Conservation (phyloP, 2,888 invertebrate species). For the Apamea monoglypha region DNA sequence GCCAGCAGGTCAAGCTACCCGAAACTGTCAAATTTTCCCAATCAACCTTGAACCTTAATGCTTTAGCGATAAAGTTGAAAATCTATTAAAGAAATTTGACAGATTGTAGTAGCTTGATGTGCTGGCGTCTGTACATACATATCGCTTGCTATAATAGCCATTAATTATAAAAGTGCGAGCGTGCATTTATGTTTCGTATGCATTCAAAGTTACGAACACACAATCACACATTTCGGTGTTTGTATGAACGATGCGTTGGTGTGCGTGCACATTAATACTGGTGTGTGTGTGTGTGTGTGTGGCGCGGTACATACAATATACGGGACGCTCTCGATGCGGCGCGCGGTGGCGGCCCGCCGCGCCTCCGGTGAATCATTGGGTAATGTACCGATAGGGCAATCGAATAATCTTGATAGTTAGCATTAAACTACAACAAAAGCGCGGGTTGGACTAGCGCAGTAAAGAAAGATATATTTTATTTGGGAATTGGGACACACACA, state of each 20-base stretch:
- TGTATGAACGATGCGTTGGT: constrained; percentile 12
- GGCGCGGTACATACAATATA: constrained; percentile 65
- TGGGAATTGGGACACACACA: too few relatives aligned
- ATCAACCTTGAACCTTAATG: too few relatives aligned
- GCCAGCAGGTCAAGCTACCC: too few relatives aligned
- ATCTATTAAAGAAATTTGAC: too few relatives aligned
- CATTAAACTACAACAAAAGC: neutral
- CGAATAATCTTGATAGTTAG: constrained; percentile 74
- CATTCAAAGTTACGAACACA: constrained; percentile 4
- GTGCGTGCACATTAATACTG: constrained; percentile 10
- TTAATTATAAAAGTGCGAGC: constrained; percentile 37
- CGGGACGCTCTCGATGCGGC: constrained; percentile 77
- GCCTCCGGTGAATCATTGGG: constrained; percentile 88
- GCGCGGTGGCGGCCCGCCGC: constrained; percentile 76
- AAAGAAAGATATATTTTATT: too few relatives aligned
- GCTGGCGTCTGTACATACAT: too few relatives aligned
- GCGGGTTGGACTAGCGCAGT: neutral
- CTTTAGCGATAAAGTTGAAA: too few relatives aligned
- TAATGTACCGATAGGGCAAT: constrained; percentile 73
- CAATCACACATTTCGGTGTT: constrained; percentile 10
- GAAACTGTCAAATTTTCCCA: too few relatives aligned
- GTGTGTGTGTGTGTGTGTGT: constrained; percentile 43
- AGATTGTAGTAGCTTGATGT: too few relatives aligned
- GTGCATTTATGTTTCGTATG: neutral
- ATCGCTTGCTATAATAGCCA: neutral